These are phyloP conservation scores for Oasisia sp. DNA, from an alignment of 2,888 invertebrate genomes.

Conservation along the genomic window DNA sequence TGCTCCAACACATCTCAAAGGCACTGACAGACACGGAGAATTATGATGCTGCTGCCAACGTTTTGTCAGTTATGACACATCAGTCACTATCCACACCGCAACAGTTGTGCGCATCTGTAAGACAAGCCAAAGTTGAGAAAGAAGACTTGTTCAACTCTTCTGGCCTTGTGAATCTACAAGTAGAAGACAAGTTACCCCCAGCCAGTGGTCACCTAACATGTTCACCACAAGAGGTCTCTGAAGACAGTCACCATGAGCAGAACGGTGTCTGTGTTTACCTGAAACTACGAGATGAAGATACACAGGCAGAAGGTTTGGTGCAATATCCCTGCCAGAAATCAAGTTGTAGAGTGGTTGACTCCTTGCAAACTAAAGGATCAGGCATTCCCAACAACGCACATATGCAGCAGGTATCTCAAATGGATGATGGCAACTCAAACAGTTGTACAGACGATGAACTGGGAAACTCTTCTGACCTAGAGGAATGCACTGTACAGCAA, in stretches of 20 bases:
- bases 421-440: not conserved
- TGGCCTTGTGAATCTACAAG: not conserved
- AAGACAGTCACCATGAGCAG: not conserved
- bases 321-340: not conserved
- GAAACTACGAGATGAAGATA: not conserved
- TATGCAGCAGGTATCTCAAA: not conserved
- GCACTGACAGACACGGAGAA: not conserved
- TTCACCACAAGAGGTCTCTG: not conserved
- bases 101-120: not conserved
- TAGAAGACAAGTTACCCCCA: not conserved
- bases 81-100: not conserved
- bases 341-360: not conserved
- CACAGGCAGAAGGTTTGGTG: not conserved
- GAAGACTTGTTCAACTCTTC: not conserved
- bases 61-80: not conserved
- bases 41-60: not conserved
- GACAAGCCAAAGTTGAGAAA: not conserved
- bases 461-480: not conserved
- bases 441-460: not conserved
- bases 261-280: not conserved
- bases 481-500: not conserved
- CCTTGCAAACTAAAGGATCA: not conserved
- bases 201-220: not conserved
- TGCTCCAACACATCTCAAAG: not conserved
- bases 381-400: not conserved